phyloP scores from a whole-genome alignment of 2,113 vertebrate species.

The Tragulus kanchil region DNA sequence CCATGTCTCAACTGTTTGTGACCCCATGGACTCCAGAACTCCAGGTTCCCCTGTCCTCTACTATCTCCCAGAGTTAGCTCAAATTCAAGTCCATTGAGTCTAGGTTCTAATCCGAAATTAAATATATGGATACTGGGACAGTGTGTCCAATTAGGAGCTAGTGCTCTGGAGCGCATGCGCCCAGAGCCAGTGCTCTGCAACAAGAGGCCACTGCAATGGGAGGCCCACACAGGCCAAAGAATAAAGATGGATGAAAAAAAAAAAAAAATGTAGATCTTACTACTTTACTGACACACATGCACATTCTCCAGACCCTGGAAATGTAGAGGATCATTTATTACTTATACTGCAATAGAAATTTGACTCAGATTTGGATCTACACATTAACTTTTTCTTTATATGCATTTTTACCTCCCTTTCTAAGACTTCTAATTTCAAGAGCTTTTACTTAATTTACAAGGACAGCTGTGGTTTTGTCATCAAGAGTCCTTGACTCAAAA shows the following conservation, averaged over 20 bases:
- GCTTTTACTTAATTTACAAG: neutral
- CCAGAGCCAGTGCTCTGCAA: no score
- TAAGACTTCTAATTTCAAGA: neutral
- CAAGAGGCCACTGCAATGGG: no score
- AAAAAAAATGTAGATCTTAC: neutral
- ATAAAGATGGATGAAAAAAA: no score
- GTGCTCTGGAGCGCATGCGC: no score
- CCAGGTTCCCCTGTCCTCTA: neutral
- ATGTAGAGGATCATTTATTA: neutral
- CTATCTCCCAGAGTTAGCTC: neutral
- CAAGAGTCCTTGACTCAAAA: neutral
- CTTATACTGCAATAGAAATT: neutral
- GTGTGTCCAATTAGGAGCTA: no score
- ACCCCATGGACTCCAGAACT: neutral
- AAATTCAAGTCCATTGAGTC: neutral
- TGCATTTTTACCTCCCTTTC: neutral
- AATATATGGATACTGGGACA: neutral
- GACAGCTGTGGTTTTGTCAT: neutral
- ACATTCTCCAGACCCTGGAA: neutral
- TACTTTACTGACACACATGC: neutral
- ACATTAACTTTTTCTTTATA: neutral
- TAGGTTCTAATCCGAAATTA: neutral
- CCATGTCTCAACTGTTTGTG: neutral
- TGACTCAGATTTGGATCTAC: neutral
- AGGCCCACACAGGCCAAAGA: no score